phyloP scores from a whole-genome alignment of 2,797 vertebrate genomes.

The Cryptoblepharus egeriae region DNA sequence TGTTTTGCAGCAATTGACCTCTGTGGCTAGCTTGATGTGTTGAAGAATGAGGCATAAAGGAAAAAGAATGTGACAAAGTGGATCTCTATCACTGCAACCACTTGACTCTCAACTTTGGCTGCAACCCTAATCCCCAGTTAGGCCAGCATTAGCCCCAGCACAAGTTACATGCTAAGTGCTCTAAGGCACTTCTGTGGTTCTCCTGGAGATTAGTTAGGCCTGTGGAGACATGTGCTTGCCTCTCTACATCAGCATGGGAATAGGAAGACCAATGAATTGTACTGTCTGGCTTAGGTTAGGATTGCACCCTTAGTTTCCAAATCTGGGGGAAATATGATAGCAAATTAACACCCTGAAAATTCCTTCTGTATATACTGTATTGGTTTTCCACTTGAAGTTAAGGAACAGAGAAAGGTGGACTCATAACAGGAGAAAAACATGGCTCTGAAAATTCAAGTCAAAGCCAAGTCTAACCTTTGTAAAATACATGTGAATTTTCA shows the following conservation, averaged over 20 bases:
- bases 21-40: constrained; percentile 5
- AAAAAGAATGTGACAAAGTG: neutral
- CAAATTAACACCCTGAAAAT: neutral
- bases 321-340: neutral
- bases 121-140: too few relatives aligned
- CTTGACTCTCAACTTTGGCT: neutral
- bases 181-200: too few relatives aligned
- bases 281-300: too few relatives aligned
- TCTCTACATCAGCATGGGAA: too few relatives aligned
- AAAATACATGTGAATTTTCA: neutral
- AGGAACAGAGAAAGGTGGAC: neutral
- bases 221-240: too few relatives aligned
- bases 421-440: neutral
- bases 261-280: too few relatives aligned
- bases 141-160: too few relatives aligned
- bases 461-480: neutral
- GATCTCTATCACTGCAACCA: neutral
- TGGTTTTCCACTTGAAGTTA: neutral
- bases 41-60: neutral
- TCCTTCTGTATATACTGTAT: neutral
- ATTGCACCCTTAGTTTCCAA: fast-evolving
- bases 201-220: too few relatives aligned
- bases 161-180: too few relatives aligned
- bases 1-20: fast-evolving
- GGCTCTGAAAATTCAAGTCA: neutral